Evolutionary conservation across 2,797 vertebrate species (phyloP).

Genomic region (Botia kubotai): DNA sequence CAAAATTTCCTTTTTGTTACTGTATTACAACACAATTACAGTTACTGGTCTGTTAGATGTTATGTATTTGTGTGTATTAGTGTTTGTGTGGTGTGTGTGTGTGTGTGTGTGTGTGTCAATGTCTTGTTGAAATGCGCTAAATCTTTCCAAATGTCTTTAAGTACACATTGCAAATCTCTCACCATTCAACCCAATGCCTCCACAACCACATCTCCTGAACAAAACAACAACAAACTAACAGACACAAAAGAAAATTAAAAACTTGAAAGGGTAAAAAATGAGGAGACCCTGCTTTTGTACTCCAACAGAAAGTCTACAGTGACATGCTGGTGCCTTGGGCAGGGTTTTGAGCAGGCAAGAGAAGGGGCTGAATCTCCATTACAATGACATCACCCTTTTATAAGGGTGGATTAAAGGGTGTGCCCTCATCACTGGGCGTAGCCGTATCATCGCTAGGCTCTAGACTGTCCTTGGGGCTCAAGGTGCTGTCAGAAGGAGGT

Average conservation of each 20-base stretch:
- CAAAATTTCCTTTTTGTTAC: background rate
- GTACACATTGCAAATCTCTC: conserved; percentile 21
- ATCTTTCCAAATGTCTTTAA: conserved; percentile 39
- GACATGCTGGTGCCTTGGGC: conserved; percentile 43
- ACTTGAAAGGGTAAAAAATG: conserved; percentile 40
- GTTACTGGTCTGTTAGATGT: background rate
- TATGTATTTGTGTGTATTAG: conserved; percentile 21
- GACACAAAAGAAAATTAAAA: conserved; percentile 27
- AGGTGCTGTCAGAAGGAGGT: conserved; percentile 75
- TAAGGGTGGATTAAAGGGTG: conserved; percentile 73
- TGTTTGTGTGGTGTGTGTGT: conserved; percentile 21
- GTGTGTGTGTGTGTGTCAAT: background rate
- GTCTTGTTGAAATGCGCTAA: conserved; percentile 3
- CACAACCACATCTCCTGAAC: conserved; percentile 29
- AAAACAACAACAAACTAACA: conserved; percentile 29
- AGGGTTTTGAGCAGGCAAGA: conserved; percentile 43
- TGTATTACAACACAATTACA: background rate
- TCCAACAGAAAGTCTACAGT: conserved; percentile 43
- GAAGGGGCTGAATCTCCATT: background rate
- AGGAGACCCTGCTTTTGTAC: conserved; percentile 43
- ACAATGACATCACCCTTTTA: conserved; percentile 57
- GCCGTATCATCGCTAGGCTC: conserved; percentile 79
- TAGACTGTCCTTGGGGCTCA: conserved; percentile 81
- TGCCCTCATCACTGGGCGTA: conserved; percentile 77
- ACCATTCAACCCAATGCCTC: conserved; percentile 26